Percentiles rank a stretch among this genome's conserved stretches.
These are phyloP conservation scores for Noctua fimbriata DNA, from an alignment of 2,888 invertebrate species.

Conservation along the genomic window DNA sequence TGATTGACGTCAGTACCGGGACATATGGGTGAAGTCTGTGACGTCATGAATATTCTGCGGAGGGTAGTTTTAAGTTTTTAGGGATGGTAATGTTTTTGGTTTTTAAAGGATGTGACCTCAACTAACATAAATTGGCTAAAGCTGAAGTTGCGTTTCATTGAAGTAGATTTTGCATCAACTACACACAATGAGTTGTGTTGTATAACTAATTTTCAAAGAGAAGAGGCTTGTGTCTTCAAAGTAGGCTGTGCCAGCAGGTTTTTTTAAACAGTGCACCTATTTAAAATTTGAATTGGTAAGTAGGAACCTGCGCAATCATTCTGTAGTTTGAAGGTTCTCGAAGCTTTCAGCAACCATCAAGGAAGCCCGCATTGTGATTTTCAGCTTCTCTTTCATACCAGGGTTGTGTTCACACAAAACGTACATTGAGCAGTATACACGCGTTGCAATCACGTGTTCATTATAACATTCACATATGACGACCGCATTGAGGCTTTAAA, in stretches of 20 bases:
- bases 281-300: background rate
- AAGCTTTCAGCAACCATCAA: background rate
- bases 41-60: conserved; percentile 40
- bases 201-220: background rate
- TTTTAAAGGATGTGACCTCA: background rate
- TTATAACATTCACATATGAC: background rate
- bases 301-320: background rate
- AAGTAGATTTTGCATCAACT: background rate
- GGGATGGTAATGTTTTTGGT: background rate
- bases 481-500: conserved; percentile 2
- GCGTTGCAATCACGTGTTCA: conserved; percentile 1
- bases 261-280: background rate
- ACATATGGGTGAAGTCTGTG: conserved; percentile 30
- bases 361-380: background rate
- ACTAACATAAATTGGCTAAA: background rate
- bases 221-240: background rate
- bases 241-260: background rate
- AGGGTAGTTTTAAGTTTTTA: conserved; percentile 12
- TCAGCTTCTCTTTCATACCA: too few relatives aligned
- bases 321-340: background rate
- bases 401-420: background rate
- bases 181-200: background rate
- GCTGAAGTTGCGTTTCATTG: background rate
- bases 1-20: conserved; percentile 54
- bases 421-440: background rate